These are phyloP conservation scores for Drosophila atripex DNA, from an alignment of 2,888 invertebrate genomes.

Conservation along the genomic window DNA sequence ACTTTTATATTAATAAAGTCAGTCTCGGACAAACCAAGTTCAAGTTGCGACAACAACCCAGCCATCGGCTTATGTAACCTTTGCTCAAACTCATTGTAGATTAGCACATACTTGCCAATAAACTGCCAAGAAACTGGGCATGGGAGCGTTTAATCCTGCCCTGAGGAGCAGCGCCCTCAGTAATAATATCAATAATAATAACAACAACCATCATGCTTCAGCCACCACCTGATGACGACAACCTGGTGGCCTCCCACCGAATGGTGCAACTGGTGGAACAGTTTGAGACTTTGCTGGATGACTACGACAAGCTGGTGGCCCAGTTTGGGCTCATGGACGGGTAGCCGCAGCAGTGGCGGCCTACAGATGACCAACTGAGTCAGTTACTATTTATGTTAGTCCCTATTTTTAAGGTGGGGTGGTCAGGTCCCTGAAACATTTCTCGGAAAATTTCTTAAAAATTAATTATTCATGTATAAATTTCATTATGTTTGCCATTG, in stretches of 20 bases:
- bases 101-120: no score
- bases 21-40: no score
- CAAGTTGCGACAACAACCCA: no score
- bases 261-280: no score
- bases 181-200: slow-evolving; percentile 57
- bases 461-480: no score
- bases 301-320: slow-evolving; percentile 84
- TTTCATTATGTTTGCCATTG: no score
- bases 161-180: slow-evolving; percentile 44
- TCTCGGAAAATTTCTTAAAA: background rate
- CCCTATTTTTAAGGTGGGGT: slow-evolving; percentile 29
- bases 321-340: slow-evolving; percentile 81
- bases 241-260: no score
- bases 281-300: slow-evolving; percentile 83
- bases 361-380: slow-evolving; percentile 77
- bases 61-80: no score
- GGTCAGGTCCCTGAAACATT: background rate
- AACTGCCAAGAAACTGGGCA: slow-evolving; percentile 75
- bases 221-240: slow-evolving; percentile 81
- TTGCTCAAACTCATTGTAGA: no score
- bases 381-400: slow-evolving; percentile 13
- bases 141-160: slow-evolving; percentile 69
- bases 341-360: slow-evolving; percentile 80
- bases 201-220: slow-evolving; percentile 47
- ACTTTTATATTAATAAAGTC: no score